These are phyloP conservation scores for Sebastes steindachneri DNA, from an alignment of 2,797 vertebrate species.

Conservation along the genomic window DNA sequence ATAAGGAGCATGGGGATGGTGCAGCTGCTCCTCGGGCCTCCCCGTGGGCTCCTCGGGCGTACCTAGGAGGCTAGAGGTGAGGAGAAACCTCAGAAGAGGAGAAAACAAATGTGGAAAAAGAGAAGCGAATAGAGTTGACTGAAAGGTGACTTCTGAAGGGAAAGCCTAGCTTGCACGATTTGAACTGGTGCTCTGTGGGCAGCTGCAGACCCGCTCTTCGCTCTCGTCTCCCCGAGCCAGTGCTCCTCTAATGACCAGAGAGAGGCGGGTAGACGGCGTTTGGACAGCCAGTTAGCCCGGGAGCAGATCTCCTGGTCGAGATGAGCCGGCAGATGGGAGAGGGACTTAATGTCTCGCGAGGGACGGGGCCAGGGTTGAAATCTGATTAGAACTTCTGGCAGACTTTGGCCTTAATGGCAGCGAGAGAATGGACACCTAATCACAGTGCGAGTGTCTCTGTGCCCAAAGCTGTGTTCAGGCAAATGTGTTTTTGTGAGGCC, in stretches of 20 bases:
- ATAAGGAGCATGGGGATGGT: slow-evolving; percentile 61
- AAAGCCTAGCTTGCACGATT: slow-evolving; percentile 17
- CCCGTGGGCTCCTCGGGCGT: slow-evolving; percentile 38
- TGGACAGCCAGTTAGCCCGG: slow-evolving; percentile 22
- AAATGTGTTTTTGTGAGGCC: not conserved
- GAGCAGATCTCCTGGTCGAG: slow-evolving; percentile 32
- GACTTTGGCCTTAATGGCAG: slow-evolving; percentile 34
- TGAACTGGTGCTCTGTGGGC: slow-evolving; percentile 19
- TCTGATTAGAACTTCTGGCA: slow-evolving; percentile 71
- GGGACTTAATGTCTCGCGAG: slow-evolving; percentile 61
- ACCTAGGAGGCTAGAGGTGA: slow-evolving; percentile 43
- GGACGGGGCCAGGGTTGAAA: slow-evolving; percentile 44
- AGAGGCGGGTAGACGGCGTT: not conserved
- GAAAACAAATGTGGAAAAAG: not conserved
- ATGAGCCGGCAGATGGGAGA: slow-evolving; percentile 69
- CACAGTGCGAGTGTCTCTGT: not conserved
- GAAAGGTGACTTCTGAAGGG: slow-evolving; percentile 9
- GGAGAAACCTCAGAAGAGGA: slow-evolving; percentile 22
- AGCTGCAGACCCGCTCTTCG: slow-evolving; percentile 12
- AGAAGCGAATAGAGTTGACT: slow-evolving; percentile 6
- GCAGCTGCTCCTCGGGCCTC: slow-evolving; percentile 52
- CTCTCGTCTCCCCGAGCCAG: slow-evolving; percentile 21
- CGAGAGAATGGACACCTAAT: slow-evolving; percentile 20
- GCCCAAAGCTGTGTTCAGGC: slow-evolving; percentile 4
- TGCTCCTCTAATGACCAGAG: slow-evolving; percentile 10